A percentile compares a stretch with the other conserved stretches of the same genome.
Conservation (phyloP, 2,797 vertebrate genomes). For the Ptychobarbus kaznakovi region DNA sequence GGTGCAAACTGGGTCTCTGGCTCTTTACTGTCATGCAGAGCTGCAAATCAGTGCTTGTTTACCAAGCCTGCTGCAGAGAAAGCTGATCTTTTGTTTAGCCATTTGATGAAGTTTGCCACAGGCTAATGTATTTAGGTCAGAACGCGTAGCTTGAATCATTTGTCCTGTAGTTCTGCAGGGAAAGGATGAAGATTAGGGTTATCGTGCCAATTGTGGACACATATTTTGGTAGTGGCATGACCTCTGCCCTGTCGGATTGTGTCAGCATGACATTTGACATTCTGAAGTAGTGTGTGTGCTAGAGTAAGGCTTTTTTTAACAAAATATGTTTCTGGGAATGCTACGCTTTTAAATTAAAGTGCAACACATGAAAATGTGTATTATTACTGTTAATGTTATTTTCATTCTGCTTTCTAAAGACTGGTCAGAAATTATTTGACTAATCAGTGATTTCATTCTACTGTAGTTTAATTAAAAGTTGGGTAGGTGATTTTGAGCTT, state of each 20-base stretch:
- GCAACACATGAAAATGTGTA: no score
- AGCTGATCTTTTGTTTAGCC: constrained; percentile 40
- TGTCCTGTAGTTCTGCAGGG: neutral
- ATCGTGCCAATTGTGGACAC: constrained; percentile 19
- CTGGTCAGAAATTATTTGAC: neutral
- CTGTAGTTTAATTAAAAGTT: no score
- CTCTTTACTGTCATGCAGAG: constrained; percentile 24
- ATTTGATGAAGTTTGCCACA: constrained; percentile 43
- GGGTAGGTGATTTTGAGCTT: no score
- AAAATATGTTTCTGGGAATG: no score
- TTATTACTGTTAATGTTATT: neutral
- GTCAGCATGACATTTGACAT: neutral
- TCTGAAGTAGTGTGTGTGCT: no score
- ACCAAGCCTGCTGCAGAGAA: constrained; percentile 26
- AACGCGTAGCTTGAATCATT: neutral
- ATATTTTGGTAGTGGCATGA: constrained; percentile 17
- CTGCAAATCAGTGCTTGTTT: constrained; percentile 32
- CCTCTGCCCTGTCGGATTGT: neutral
- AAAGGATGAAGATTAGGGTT: constrained; percentile 9
- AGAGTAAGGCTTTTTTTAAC: no score
- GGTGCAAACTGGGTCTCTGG: constrained; percentile 40
- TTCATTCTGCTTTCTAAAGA: neutral
- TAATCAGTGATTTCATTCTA: neutral
- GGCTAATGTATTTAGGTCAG: constrained; percentile 45
- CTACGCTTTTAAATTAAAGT: no score